These are phyloP conservation scores for Capromys pilorides DNA, from an alignment of 2,797 vertebrate species.

Conservation along the genomic window DNA sequence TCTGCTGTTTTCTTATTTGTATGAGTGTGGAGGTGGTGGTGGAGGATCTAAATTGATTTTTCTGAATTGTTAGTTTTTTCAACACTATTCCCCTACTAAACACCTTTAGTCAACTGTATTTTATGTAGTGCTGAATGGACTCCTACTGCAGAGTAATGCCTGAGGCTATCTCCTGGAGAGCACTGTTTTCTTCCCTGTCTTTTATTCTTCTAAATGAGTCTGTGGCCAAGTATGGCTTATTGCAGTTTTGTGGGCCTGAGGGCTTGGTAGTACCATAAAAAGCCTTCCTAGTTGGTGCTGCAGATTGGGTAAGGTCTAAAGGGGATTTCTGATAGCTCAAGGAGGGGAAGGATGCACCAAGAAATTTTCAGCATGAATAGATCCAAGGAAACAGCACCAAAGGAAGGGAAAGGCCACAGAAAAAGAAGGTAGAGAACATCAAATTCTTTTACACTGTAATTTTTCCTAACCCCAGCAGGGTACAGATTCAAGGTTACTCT, in stretches of 20 bases:
- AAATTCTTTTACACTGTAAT: neutral
- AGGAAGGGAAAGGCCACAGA: conserved; percentile 11
- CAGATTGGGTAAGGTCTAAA: conserved; percentile 10
- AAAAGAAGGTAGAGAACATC: neutral
- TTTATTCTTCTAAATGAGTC: neutral
- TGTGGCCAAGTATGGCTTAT: neutral
- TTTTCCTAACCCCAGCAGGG: neutral
- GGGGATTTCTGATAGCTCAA: neutral
- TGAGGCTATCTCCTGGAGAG: neutral
- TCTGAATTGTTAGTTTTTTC: conserved; percentile 50
- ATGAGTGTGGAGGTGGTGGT: neutral
- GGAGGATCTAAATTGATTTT: conserved; percentile 35
- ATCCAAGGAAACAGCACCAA: neutral
- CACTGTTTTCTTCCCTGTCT: neutral
- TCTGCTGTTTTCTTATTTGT: conserved; percentile 33
- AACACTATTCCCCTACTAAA: neutral
- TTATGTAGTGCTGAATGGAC: neutral
- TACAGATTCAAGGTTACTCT: neutral
- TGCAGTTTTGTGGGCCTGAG: conserved; percentile 33
- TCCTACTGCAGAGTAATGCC: neutral
- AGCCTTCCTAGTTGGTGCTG: neutral
- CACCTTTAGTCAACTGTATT: conserved; percentile 27
- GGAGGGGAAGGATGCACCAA: neutral
- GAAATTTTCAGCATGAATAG: neutral
- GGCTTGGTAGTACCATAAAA: neutral